Percentiles rank a stretch among this genome's conserved stretches.
Evolutionary conservation across 2,797 vertebrate species (phyloP).

Genomic region (Coilia nasus): DNA sequence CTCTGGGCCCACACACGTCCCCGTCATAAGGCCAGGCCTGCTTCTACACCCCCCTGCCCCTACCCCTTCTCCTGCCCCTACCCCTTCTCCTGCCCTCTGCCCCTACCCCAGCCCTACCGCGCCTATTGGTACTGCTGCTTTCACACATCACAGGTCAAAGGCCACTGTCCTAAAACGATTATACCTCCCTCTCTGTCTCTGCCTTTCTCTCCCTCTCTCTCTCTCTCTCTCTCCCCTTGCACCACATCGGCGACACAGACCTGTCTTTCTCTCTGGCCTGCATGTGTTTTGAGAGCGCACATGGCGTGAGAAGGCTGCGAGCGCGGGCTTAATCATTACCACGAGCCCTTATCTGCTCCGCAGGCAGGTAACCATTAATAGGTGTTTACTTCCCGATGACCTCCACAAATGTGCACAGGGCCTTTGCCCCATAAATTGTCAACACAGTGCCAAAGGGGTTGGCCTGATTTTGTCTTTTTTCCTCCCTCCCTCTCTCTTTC

Average conservation of each 20-base stretch:
- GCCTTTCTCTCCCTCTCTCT: background rate
- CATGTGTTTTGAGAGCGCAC: constrained; percentile 70
- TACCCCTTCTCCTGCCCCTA: no score
- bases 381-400: constrained; percentile 97
- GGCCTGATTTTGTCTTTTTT: constrained; percentile 57
- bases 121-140: constrained; percentile 51
- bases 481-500: constrained; percentile 38
- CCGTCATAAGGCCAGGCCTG: no score
- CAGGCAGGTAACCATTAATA: constrained; percentile 99
- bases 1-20: no score
- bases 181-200: constrained; percentile 44
- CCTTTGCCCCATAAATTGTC: constrained; percentile 86
- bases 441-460: constrained; percentile 68
- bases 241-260: constrained; percentile 63
- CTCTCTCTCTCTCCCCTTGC: background rate
- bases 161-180: constrained; percentile 75
- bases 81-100: constrained; percentile 11
- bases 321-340: constrained; percentile 96
- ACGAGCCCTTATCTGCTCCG: constrained; percentile 91
- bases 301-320: constrained; percentile 75
- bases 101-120: no score
- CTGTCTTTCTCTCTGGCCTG: constrained; percentile 61
- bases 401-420: constrained; percentile 85
- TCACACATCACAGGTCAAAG: constrained; percentile 76
- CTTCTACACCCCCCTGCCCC: background rate